These are phyloP conservation scores for Chouioia cunea DNA, from an alignment of 2,888 invertebrate genomes.

Conservation along the genomic window DNA sequence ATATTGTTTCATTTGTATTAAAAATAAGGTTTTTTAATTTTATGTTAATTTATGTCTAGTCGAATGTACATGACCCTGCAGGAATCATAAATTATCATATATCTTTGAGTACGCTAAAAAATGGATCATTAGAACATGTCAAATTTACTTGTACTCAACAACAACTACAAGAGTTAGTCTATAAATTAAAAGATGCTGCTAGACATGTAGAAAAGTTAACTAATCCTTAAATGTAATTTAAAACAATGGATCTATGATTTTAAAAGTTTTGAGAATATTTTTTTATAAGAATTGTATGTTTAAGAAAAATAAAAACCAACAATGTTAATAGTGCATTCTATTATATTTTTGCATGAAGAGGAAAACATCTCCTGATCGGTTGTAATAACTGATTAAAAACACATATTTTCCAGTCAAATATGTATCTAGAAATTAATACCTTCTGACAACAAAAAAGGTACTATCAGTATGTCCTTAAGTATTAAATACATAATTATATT, in stretches of 20 bases:
- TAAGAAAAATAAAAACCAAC: slow-evolving; percentile 38
- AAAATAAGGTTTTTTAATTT: slow-evolving; percentile 34
- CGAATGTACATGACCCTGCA: slow-evolving; percentile 53
- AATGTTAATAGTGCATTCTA: slow-evolving; percentile 60
- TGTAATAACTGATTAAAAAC: slow-evolving; percentile 64
- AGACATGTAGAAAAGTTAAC: slow-evolving; percentile 74
- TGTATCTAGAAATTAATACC: slow-evolving; percentile 58
- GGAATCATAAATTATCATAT: slow-evolving; percentile 58
- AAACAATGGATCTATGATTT: slow-evolving; percentile 2
- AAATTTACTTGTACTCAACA: slow-evolving; percentile 75
- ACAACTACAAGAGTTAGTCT: slow-evolving; percentile 77
- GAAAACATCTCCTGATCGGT: slow-evolving; percentile 62
- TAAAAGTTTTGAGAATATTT: slow-evolving; percentile 35
- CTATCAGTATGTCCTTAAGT: slow-evolving; percentile 57
- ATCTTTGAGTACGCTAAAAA: slow-evolving; percentile 55
- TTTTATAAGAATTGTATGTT: slow-evolving; percentile 22
- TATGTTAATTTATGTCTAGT: slow-evolving; percentile 51
- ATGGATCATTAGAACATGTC: slow-evolving; percentile 67
- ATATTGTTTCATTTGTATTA: slow-evolving; percentile 2
- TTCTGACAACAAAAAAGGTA: slow-evolving; percentile 55
- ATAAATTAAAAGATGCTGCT: slow-evolving; percentile 76
- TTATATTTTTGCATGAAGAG: slow-evolving; percentile 66
- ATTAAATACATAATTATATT: slow-evolving; percentile 61
- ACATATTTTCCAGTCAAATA: slow-evolving; percentile 59
- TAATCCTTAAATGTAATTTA: slow-evolving; percentile 44